Conservation (phyloP, 2,888 invertebrate genomes). For the Acrocera orbiculus region DNA sequence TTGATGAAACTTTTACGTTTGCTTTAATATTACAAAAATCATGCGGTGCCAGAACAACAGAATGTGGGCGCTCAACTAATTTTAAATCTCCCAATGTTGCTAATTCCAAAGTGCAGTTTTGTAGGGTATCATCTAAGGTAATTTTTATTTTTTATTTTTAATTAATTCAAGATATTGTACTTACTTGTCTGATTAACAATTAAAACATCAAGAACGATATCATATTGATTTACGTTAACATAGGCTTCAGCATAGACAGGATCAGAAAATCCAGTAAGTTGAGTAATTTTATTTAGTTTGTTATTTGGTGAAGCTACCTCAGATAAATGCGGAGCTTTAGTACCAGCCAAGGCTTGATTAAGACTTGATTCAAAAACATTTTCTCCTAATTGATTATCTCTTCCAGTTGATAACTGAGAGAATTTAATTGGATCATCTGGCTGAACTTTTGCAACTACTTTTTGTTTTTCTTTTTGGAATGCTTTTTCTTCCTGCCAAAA, state of each 20-base stretch:
- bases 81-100: slow-evolving; percentile 96
- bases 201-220: slow-evolving; percentile 93
- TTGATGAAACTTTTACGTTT: slow-evolving; percentile 97
- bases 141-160: too few species aligned
- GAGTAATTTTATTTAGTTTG: slow-evolving; percentile 66
- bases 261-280: slow-evolving; percentile 96
- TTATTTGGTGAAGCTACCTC: slow-evolving; percentile 38
- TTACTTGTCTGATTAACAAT: slow-evolving; percentile 92
- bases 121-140: slow-evolving; percentile 88
- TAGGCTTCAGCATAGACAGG: slow-evolving; percentile 99
- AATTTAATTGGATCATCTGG: slow-evolving; percentile 76
- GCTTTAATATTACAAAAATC: slow-evolving; percentile 98
- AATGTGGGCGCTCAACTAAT: slow-evolving; percentile 91
- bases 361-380: slow-evolving; percentile 90
- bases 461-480: slow-evolving; percentile 44
- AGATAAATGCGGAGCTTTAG: slow-evolving; percentile 26
- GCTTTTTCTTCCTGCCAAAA: slow-evolving; percentile 24
- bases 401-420: slow-evolving; percentile 51
- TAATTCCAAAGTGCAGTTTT: slow-evolving; percentile 93
- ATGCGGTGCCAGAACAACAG: slow-evolving; percentile 86
- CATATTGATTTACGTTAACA: slow-evolving; percentile 96
- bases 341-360: slow-evolving; percentile 69
- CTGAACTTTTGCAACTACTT: slow-evolving; percentile 50
- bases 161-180: slow-evolving; percentile 11
- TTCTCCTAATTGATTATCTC: slow-evolving; percentile 37